These are phyloP conservation scores for Sebastes itinus DNA, from an alignment of 2,797 vertebrate genomes.

Conservation along the genomic window DNA sequence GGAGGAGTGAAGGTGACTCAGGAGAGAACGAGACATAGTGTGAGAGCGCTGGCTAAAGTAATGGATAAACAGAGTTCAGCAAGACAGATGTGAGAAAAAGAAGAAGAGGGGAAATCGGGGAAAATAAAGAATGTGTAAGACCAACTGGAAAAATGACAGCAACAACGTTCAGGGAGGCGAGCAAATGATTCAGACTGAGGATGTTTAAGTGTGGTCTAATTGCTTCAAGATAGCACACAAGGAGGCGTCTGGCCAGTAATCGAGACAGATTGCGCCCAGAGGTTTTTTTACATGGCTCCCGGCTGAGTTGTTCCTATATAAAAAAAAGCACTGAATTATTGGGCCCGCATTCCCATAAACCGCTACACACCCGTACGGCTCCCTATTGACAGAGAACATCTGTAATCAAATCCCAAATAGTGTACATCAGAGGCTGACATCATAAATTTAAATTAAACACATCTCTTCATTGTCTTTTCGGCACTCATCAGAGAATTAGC, in stretches of 20 bases:
- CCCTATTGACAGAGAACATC: not conserved
- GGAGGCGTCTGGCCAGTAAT: slow-evolving; percentile 34
- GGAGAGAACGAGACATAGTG: slow-evolving; percentile 52
- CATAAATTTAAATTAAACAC: not conserved
- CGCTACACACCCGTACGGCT: not conserved
- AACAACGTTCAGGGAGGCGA: not conserved
- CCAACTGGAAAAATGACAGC: slow-evolving; percentile 21
- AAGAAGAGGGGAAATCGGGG: not conserved
- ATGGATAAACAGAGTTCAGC: slow-evolving; percentile 53
- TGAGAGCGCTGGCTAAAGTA: slow-evolving; percentile 46
- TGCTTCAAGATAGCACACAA: slow-evolving; percentile 50
- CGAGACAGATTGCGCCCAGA: slow-evolving; percentile 38
- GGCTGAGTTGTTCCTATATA: slow-evolving; percentile 14
- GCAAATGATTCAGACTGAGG: slow-evolving; percentile 24
- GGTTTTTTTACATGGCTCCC: slow-evolving; percentile 31
- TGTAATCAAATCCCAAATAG: slow-evolving; percentile 24
- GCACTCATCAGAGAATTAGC: not conserved
- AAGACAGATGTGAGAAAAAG: slow-evolving; percentile 44
- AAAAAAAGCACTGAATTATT: slow-evolving; percentile 26
- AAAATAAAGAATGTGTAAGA: not conserved
- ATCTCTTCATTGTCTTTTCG: not conserved
- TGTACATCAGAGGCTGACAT: not conserved
- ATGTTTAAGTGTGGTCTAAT: slow-evolving; percentile 48
- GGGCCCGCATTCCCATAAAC: not conserved
- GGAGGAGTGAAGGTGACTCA: slow-evolving; percentile 76